Evolutionary conservation across 2,113 vertebrate genomes (phyloP).

Genomic region (Neoarius graeffei): DNA sequence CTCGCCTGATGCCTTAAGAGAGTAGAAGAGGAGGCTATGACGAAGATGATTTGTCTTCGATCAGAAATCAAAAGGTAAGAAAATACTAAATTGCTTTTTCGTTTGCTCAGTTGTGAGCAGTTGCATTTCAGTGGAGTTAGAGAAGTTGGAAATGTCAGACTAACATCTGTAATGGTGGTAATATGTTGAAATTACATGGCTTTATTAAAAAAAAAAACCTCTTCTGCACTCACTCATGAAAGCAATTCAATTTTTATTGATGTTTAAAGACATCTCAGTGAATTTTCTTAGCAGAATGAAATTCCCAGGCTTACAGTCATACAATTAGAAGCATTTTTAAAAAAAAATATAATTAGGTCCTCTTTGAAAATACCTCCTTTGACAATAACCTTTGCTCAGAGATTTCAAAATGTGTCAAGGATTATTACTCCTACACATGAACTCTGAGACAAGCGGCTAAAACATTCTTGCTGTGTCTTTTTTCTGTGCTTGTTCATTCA

Average conservation of each 20-base stretch:
- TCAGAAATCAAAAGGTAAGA: conserved; percentile 31
- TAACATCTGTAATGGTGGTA: neutral
- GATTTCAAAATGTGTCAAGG: conserved; percentile 36
- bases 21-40: conserved; percentile 20
- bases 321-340: conserved; percentile 25
- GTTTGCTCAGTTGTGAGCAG: conserved; percentile 23
- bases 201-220: conserved; percentile 23
- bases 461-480: neutral
- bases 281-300: neutral
- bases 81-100: conserved; percentile 9
- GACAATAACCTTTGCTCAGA: conserved; percentile 28
- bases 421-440: conserved; percentile 34
- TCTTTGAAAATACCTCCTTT: conserved; percentile 24
- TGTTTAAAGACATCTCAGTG: conserved; percentile 7
- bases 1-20: conserved; percentile 21
- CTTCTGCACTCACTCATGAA: neutral
- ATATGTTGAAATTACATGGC: conserved; percentile 11
- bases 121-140: neutral
- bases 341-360: conserved; percentile 30
- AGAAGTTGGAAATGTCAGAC: conserved; percentile 26
- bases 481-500: neutral
- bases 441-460: conserved; percentile 3
- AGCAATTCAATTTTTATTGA: neutral
- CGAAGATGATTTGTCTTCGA: conserved; percentile 29
- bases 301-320: conserved; percentile 28